Evolutionary conservation across 2,797 vertebrate genomes (phyloP).

Genomic region (Balearica regulorum): DNA sequence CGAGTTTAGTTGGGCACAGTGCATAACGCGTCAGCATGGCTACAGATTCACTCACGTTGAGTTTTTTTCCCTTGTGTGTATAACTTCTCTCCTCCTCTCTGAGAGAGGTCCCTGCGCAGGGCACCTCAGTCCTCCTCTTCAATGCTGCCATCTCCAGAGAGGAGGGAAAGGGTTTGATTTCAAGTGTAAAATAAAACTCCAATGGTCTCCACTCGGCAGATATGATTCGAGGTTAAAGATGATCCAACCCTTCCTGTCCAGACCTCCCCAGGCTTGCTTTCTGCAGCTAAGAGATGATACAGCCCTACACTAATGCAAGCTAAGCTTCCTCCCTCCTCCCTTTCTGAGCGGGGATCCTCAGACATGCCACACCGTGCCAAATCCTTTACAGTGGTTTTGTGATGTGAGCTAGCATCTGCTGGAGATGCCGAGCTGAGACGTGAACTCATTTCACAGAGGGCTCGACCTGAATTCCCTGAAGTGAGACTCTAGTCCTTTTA

Average conservation of each 20-base stretch:
- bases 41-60: not conserved
- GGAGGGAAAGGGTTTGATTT: not conserved
- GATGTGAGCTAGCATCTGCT: slow-evolving; percentile 69
- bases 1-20: not conserved
- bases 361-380: slow-evolving; percentile 55
- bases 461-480: slow-evolving; percentile 77
- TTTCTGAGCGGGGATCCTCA: slow-evolving; percentile 32
- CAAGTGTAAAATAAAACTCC: not conserved
- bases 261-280: not conserved
- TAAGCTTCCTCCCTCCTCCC: not conserved
- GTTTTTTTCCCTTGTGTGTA: not conserved
- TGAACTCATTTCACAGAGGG: slow-evolving; percentile 69
- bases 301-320: not conserved
- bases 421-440: slow-evolving; percentile 66
- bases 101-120: not conserved
- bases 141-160: not conserved
- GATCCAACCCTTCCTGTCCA: not conserved
- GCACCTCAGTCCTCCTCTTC: not conserved
- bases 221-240: not conserved
- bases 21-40: not conserved
- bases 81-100: not conserved
- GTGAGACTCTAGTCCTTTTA: slow-evolving; percentile 69
- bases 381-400: slow-evolving; percentile 72
- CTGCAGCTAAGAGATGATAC: not conserved
- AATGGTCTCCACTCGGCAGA: not conserved